Evolutionary conservation across 64 coral and sea anemone genomes (phyloP).

Genomic region (Pocillopora verrucosa): DNA sequence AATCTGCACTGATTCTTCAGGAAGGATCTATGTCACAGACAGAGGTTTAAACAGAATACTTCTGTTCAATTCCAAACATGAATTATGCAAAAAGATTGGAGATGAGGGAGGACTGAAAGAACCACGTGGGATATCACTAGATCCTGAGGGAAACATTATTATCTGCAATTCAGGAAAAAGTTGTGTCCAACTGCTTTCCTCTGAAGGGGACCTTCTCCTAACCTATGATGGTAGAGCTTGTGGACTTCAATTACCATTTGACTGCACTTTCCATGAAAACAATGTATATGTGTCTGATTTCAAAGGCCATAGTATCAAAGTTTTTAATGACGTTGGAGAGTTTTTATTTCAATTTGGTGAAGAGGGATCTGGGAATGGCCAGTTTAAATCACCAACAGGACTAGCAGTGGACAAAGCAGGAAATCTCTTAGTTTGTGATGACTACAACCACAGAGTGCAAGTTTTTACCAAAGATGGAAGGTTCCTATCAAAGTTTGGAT

Average conservation of each 20-base stretch:
- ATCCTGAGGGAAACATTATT: background rate
- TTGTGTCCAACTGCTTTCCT: background rate
- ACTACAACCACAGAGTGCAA: background rate
- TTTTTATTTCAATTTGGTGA: constrained; percentile 3
- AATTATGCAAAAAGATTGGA: background rate
- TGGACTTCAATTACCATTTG: background rate
- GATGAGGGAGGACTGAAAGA: background rate
- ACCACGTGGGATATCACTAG: constrained; percentile 18
- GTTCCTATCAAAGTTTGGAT: constrained; percentile 15
- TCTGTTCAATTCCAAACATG: background rate
- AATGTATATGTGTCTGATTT: constrained; percentile 16
- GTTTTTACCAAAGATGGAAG: constrained; percentile 28
- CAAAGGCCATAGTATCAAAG: background rate
- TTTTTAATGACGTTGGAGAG: background rate
- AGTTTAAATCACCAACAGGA: constrained; percentile 3
- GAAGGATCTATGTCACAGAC: background rate
- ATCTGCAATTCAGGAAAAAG: background rate
- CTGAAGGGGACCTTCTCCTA: background rate
- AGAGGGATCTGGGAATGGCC: background rate
- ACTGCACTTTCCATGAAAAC: background rate
- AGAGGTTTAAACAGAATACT: background rate
- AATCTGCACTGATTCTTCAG: background rate
- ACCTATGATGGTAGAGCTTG: background rate
- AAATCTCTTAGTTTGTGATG: constrained; percentile 23
- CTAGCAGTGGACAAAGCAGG: constrained; percentile 25